phyloP scores from a whole-genome alignment of 2,113 vertebrate genomes.

The Burhinus oedicnemus region DNA sequence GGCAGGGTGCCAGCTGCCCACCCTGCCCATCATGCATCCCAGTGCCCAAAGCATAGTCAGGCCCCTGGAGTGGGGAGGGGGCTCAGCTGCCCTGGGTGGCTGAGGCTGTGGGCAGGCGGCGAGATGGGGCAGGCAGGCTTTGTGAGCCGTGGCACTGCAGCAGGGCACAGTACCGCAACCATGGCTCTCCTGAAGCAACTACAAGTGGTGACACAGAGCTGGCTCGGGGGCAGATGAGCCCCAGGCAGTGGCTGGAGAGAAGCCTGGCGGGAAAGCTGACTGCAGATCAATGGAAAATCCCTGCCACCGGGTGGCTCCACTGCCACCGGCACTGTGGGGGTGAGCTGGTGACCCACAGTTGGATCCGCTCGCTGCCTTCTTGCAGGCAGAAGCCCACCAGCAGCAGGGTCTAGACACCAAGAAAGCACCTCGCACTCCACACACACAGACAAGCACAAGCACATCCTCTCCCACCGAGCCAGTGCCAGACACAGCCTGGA shows the following conservation, averaged over 20 bases:
- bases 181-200: neutral
- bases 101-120: neutral
- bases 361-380: neutral
- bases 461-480: neutral
- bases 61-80: neutral
- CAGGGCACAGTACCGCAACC: neutral
- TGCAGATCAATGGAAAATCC: rapidly evolving
- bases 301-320: rapidly evolving
- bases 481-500: neutral
- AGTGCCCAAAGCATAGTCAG: neutral
- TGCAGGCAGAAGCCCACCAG: neutral
- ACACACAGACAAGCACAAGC: neutral
- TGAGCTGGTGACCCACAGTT: rapidly evolving
- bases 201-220: rapidly evolving
- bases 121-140: neutral
- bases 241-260: neutral
- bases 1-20: neutral
- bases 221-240: neutral
- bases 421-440: neutral
- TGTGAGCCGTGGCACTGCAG: rapidly evolving
- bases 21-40: rapidly evolving
- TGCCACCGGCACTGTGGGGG: rapidly evolving
- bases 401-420: neutral
- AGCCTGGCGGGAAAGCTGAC: neutral
- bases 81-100: neutral